phyloP scores from a whole-genome alignment of 2,888 invertebrate genomes.

The Drosophila putrida region DNA sequence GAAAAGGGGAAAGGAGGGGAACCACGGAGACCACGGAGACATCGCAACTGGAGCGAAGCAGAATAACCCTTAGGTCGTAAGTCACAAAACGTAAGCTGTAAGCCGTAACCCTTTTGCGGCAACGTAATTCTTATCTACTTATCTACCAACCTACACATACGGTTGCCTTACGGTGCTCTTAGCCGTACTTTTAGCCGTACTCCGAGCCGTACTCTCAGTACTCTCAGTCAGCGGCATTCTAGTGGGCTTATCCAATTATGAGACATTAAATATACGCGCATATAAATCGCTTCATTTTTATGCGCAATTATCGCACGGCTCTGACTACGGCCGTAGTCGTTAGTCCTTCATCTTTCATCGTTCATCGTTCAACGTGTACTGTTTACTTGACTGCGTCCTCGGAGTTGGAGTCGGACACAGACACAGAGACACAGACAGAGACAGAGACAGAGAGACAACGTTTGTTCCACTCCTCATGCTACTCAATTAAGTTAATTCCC shows the following conservation, averaged over 20 bases:
- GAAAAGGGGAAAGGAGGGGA: background rate
- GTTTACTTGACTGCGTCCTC: slow-evolving; percentile 18
- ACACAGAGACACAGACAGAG: background rate
- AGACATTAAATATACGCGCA: slow-evolving; percentile 79
- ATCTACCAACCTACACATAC: slow-evolving; percentile 13
- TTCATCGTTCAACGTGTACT: slow-evolving; percentile 4
- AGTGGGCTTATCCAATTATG: slow-evolving; percentile 71
- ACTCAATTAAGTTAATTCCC: slow-evolving; percentile 79
- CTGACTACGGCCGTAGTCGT: slow-evolving; percentile 20
- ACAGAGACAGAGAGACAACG: background rate
- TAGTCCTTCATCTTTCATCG: slow-evolving; percentile 6
- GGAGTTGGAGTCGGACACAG: background rate
- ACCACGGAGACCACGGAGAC: background rate
- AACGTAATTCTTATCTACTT: slow-evolving; percentile 36
- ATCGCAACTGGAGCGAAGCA: slow-evolving; percentile 2
- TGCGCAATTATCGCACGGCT: slow-evolving; percentile 60
- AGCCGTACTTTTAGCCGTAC: background rate
- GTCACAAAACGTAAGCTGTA: slow-evolving; percentile 23
- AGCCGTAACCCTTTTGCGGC: slow-evolving; percentile 25
- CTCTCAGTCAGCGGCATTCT: slow-evolving; percentile 14
- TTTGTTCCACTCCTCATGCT: slow-evolving; percentile 37
- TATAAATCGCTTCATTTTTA: slow-evolving; percentile 81
- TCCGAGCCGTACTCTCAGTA: background rate
- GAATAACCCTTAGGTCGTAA: background rate
- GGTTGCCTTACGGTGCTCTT: background rate